Evolutionary conservation across 2,113 vertebrate species (phyloP).

Genomic region (Scomber colias): DNA sequence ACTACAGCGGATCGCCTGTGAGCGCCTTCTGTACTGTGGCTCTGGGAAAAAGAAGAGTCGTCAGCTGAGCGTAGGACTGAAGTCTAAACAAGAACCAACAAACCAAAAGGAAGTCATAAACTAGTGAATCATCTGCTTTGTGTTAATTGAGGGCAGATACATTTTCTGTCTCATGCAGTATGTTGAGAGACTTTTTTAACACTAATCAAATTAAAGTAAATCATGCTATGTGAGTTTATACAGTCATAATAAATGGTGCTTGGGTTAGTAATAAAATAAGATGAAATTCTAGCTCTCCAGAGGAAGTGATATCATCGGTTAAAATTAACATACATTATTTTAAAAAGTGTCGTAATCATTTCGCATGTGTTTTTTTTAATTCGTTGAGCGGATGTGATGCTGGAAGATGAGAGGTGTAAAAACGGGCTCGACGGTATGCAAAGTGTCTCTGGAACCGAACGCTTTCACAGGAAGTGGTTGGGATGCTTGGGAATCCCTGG

Average conservation of each 20-base stretch:
- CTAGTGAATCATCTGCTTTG: constrained; percentile 24
- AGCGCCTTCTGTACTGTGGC: constrained; percentile 39
- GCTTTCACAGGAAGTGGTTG: background rate
- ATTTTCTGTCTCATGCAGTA: constrained; percentile 2
- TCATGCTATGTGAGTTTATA: background rate
- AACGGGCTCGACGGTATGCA: too few relatives aligned
- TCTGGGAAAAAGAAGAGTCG: constrained; percentile 7
- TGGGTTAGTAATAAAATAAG: too few relatives aligned
- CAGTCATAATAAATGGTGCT: too few relatives aligned
- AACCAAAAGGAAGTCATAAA: constrained; percentile 45
- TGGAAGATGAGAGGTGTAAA: too few relatives aligned
- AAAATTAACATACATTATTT: background rate
- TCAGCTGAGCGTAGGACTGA: constrained; percentile 18
- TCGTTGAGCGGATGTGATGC: too few relatives aligned
- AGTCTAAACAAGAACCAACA: constrained; percentile 20
- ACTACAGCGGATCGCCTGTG: constrained; percentile 27
- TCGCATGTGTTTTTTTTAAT: background rate
- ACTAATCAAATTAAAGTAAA: background rate
- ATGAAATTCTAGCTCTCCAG: background rate
- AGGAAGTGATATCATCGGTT: background rate
- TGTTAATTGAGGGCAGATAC: constrained; percentile 32
- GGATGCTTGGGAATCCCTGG: background rate
- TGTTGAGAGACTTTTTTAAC: background rate
- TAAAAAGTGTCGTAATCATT: background rate
- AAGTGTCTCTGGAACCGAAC: background rate